These are phyloP conservation scores for Anticlea derivata DNA, from an alignment of 2,888 invertebrate genomes.

Conservation along the genomic window DNA sequence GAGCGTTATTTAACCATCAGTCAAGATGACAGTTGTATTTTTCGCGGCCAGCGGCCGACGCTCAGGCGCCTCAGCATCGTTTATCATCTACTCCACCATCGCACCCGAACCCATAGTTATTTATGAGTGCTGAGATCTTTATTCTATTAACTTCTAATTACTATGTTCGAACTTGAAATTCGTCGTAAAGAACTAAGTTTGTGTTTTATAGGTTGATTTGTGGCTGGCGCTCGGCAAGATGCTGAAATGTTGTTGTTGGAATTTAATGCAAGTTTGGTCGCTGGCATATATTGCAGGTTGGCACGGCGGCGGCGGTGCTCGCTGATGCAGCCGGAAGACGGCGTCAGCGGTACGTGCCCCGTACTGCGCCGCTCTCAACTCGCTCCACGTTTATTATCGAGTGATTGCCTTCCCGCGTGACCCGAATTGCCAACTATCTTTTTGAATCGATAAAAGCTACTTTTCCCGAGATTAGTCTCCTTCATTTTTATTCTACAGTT, in stretches of 20 bases:
- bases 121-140: slow-evolving; percentile 58
- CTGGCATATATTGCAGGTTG: slow-evolving; percentile 45
- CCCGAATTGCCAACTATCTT: slow-evolving; percentile 72
- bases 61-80: slow-evolving; percentile 72
- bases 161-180: slow-evolving; percentile 5
- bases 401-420: slow-evolving; percentile 80
- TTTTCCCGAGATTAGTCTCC: slow-evolving; percentile 61
- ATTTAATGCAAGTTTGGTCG: slow-evolving; percentile 45
- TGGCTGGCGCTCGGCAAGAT: slow-evolving; percentile 27
- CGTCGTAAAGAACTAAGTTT: not conserved
- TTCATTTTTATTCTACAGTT: slow-evolving; percentile 65
- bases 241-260: slow-evolving; percentile 40
- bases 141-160: slow-evolving; percentile 22
- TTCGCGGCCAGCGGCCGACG: slow-evolving; percentile 78
- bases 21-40: slow-evolving; percentile 83
- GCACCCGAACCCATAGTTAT: slow-evolving; percentile 67
- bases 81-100: slow-evolving; percentile 73
- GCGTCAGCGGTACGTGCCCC: slow-evolving; percentile 71
- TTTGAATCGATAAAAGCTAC: slow-evolving; percentile 62
- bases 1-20: slow-evolving; percentile 77
- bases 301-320: slow-evolving; percentile 37
- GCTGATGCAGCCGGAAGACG: slow-evolving; percentile 57
- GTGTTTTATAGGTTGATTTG: slow-evolving; percentile 9
- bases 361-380: slow-evolving; percentile 62
- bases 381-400: slow-evolving; percentile 78